These are phyloP conservation scores for Craseonycteris thonglongyai DNA, from an alignment of 2,113 vertebrate genomes.

Conservation along the genomic window DNA sequence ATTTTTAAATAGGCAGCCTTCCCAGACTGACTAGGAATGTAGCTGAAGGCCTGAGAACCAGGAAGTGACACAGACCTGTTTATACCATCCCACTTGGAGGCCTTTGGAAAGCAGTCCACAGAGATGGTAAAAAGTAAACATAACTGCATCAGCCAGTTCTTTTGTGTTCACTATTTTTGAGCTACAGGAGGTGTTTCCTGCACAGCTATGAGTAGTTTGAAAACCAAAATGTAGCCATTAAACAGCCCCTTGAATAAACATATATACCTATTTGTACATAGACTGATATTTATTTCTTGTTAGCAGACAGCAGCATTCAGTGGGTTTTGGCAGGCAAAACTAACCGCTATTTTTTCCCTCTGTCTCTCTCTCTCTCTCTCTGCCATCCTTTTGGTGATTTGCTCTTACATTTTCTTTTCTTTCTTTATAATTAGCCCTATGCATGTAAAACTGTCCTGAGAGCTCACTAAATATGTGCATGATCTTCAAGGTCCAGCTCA, in stretches of 20 bases:
- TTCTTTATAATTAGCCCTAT: not conserved
- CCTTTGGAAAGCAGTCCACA: constrained; percentile 17
- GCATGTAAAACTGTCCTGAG: not conserved
- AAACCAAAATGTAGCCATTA: constrained; percentile 23
- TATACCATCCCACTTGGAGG: constrained; percentile 48
- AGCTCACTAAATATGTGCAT: not conserved
- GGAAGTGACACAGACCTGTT: constrained; percentile 69
- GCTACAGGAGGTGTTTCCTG: constrained; percentile 52
- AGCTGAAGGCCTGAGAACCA: constrained; percentile 59
- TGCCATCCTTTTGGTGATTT: not conserved
- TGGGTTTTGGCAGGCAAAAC: not conserved
- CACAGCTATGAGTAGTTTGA: not conserved
- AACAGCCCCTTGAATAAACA: not conserved
- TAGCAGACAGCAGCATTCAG: not conserved
- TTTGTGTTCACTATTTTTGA: constrained; percentile 60
- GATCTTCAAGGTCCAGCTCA: not conserved
- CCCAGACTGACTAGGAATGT: constrained; percentile 62
- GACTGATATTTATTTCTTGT: constrained; percentile 1
- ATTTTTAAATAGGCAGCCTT: constrained; percentile 72
- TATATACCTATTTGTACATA: too few species aligned
- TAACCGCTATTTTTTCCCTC: not conserved
- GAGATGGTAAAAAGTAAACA: constrained; percentile 60
- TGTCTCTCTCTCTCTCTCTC: not conserved
- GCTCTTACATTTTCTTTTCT: not conserved
- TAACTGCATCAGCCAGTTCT: constrained; percentile 11